A percentile compares a stretch with the other conserved stretches of the same genome.
phyloP scores from a whole-genome alignment of 92 coral and sea anemone genomes.

The Porites divaricata region DNA sequence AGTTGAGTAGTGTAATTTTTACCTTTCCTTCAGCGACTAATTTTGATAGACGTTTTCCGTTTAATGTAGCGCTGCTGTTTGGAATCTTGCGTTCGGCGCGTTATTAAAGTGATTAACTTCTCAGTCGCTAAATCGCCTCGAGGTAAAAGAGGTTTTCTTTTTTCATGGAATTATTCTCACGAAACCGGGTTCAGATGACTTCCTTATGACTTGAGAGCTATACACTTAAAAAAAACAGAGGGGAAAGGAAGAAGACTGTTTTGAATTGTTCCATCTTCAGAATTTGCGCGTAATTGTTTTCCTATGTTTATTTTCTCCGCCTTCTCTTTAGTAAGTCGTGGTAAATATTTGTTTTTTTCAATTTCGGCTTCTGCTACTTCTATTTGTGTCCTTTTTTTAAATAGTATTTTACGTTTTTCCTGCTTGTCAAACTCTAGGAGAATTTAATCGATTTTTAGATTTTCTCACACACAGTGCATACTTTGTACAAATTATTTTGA shows the following conservation, averaged over 20 bases:
- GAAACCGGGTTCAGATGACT: conserved; percentile 32
- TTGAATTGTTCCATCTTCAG: neutral
- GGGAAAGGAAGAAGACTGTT: neutral
- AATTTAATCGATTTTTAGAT: no score
- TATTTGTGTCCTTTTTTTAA: conserved; percentile 22
- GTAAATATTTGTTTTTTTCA: conserved; percentile 16
- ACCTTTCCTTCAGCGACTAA: neutral
- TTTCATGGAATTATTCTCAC: conserved; percentile 12
- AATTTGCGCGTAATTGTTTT: conserved; percentile 6
- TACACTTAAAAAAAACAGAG: neutral
- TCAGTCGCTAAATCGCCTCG: neutral
- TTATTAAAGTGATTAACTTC: conserved; percentile 13
- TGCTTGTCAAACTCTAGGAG: neutral
- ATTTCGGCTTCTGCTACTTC: conserved; percentile 4
- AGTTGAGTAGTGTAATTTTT: neutral
- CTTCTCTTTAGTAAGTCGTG: conserved; percentile 32
- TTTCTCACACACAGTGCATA: no score
- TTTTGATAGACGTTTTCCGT: no score
- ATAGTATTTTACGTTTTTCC: conserved; percentile 6
- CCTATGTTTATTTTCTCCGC: conserved; percentile 28
- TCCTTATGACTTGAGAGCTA: conserved; percentile 11
- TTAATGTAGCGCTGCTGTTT: neutral
- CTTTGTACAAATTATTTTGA: conserved; percentile 2
- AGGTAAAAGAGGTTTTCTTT: conserved; percentile 8
- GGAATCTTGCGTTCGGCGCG: conserved; percentile 3